A percentile compares a stretch with the other conserved stretches of the same genome.
phyloP scores from a whole-genome alignment of 2,113 vertebrate genomes.

The Panthera leo region DNA sequence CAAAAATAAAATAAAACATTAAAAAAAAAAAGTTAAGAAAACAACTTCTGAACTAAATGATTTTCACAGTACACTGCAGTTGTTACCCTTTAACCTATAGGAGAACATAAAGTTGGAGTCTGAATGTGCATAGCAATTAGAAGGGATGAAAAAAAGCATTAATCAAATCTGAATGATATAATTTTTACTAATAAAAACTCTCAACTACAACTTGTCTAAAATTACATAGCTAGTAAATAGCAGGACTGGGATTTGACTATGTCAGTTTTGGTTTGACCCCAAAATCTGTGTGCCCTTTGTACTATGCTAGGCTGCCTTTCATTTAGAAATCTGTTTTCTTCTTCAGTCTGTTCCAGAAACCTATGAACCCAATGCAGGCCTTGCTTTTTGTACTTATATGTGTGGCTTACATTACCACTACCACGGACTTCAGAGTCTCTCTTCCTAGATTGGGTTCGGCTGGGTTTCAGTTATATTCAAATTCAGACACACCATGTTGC shows the following conservation, averaged over 20 bases:
- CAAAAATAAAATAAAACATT: neutral
- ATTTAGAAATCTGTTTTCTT: slow-evolving; percentile 41
- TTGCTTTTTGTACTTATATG: neutral
- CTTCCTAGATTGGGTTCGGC: slow-evolving; percentile 1
- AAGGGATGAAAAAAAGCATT: slow-evolving; percentile 51
- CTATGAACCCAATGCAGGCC: neutral
- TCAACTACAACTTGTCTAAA: slow-evolving; percentile 10
- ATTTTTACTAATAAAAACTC: slow-evolving; percentile 57
- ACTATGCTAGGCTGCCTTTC: slow-evolving; percentile 15
- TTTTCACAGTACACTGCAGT: neutral
- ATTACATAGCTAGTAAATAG: neutral
- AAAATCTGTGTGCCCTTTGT: neutral
- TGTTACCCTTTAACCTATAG: neutral
- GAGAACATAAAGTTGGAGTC: neutral
- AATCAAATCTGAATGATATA: slow-evolving; percentile 35
- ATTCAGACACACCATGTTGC: slow-evolving; percentile 14
- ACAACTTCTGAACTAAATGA: neutral
- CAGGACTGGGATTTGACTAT: neutral
- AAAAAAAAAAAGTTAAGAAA: slow-evolving; percentile 26
- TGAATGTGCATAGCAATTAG: neutral
- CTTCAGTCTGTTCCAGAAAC: slow-evolving; percentile 36
- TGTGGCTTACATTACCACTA: neutral
- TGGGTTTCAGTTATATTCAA: slow-evolving; percentile 53
- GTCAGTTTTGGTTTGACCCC: neutral
- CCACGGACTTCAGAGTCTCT: slow-evolving; percentile 7